Evolutionary conservation across 2,797 vertebrate species (phyloP), one percentile per base, ranked within the genome.

Genomic region (Lepus townsendii): DNA sequence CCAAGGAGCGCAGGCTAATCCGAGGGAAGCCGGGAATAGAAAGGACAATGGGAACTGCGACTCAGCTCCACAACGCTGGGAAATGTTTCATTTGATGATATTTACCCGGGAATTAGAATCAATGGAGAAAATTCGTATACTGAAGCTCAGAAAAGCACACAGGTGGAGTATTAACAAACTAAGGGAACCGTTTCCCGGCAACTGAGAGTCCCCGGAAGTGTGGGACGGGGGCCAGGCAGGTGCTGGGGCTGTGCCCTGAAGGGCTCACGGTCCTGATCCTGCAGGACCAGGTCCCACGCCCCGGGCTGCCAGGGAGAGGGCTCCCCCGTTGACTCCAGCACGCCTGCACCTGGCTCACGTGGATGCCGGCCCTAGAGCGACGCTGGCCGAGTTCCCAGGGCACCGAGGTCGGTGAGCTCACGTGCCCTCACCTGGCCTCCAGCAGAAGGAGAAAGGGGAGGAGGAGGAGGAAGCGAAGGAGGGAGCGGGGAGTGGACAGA

Each of bases 31-130:
- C 75, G 80, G 14, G 79, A 94, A 73, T 35, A 30, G 12, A n/a
- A 86, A 57, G 38, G 76, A 92, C 93, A 79, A 54, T 38, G 68
- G 68, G 26, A 90, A 90, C 65, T 77, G 60, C 82, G 76, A 90
- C 63, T 94, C 57, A 78, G 77, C 20, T 88, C 87, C 38, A 95
- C 79, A 88, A 87, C 93, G 85, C 27, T 85, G 71, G 35, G 94
- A 79, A 79, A 95, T 93, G n/a, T 95, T 94, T 94, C 73, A 72
- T 94, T 95, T 92, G 80, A 82, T 96, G 83, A 32, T 96, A 95
- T 95, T 83, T 97, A 98, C 95, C 95, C 97, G 96, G 97, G 98
- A 98, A 98, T 98, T 98, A 98, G 97, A 92, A 98, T 97, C 96
- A 98, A 98, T 98, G 96, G 92, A 97, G 95, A 95, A 97, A 97